These are phyloP conservation scores for Philaenus spumarius DNA, from an alignment of 1,140 invertebrate species.

Conservation along the genomic window DNA sequence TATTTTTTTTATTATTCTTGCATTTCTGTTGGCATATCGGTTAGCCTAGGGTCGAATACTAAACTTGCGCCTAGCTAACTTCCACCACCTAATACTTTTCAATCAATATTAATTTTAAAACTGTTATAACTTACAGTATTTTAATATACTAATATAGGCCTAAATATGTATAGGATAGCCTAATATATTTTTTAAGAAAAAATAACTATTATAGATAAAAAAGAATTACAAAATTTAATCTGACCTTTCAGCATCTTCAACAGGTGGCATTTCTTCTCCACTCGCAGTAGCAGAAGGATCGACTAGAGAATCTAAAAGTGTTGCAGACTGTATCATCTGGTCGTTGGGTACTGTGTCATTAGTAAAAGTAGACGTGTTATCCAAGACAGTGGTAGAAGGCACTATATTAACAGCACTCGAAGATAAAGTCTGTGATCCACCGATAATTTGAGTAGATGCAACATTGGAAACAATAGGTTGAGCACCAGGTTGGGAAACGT, in stretches of 20 bases:
- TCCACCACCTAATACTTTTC: no score
- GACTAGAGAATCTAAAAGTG: slow-evolving; percentile 38
- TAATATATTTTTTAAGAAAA: neutral
- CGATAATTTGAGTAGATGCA: neutral
- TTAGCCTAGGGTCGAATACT: no score
- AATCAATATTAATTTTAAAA: no score
- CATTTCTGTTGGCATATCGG: no score
- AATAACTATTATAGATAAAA: slow-evolving; percentile 1
- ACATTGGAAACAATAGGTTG: slow-evolving; percentile 28
- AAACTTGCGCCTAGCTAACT: no score
- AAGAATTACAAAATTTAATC: slow-evolving; percentile 28
- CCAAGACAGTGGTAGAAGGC: slow-evolving; percentile 17
- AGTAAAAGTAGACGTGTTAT: slow-evolving; percentile 18
- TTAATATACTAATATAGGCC: no score
- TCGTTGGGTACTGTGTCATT: slow-evolving; percentile 2
- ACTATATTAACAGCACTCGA: slow-evolving; percentile 19
- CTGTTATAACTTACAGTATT: no score
- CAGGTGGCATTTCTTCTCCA: slow-evolving; percentile 42
- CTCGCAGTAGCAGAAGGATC: slow-evolving; percentile 42
- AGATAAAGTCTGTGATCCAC: slow-evolving; percentile 1
- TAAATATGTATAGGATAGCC: neutral
- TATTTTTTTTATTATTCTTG: no score
- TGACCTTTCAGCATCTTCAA: slow-evolving; percentile 60
- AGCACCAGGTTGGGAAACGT: slow-evolving; percentile 32
- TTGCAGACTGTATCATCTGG: slow-evolving; percentile 6